Evolutionary conservation across 37 sponge, comb jelly and placozoan species (phyloP).

Genomic region (Agelas oroides): DNA sequence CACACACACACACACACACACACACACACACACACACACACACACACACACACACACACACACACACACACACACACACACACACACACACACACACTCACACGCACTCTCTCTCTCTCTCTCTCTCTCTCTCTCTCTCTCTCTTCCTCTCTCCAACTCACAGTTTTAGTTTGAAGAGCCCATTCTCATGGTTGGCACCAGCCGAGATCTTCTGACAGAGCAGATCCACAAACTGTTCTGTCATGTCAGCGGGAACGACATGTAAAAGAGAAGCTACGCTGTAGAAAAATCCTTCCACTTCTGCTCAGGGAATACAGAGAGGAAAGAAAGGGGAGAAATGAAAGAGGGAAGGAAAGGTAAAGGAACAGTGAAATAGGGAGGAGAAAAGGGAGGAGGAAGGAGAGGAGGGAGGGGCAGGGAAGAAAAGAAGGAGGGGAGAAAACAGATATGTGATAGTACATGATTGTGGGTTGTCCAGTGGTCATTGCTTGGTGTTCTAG

Average conservation of each 20-base stretch:
- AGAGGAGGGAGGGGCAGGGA: background rate
- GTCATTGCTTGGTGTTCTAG: too few relatives aligned
- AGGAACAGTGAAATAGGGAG: background rate
- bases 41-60: too few relatives aligned
- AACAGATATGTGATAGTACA: background rate
- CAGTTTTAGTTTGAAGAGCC: conserved; percentile 35
- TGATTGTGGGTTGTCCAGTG: background rate
- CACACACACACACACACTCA: too few relatives aligned
- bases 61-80: too few relatives aligned
- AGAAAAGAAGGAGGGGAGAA: background rate
- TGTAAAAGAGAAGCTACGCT: conserved; percentile 70
- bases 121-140: too few relatives aligned
- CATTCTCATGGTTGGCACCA: conserved; percentile 27
- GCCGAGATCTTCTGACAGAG: conserved; percentile 36
- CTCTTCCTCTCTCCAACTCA: conserved; percentile 22
- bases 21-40: too few relatives aligned
- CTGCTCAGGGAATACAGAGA: conserved; percentile 29
- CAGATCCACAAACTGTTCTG: conserved; percentile 7
- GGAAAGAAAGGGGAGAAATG: background rate
- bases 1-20: too few relatives aligned
- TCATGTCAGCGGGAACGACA: conserved; percentile 25
- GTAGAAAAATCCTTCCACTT: conserved; percentile 70
- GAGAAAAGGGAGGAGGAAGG: background rate
- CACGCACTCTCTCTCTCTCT: too few relatives aligned
- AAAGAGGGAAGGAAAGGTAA: background rate